Base-by-base conservation (phyloP, 2,797 vertebrate species). In the Spea hammondii region DNA sequence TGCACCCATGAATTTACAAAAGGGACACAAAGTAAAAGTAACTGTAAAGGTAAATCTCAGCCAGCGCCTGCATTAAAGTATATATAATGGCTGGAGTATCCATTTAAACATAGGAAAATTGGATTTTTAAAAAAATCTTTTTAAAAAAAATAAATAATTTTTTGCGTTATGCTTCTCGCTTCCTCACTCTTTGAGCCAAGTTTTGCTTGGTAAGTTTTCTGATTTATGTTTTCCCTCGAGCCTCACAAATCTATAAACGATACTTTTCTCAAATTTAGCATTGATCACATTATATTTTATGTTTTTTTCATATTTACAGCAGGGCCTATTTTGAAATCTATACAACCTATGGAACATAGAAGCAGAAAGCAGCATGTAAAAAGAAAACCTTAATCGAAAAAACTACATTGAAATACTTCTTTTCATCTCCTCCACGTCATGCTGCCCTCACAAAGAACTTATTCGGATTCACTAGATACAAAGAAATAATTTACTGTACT, bases 401-500 rank as follows among this genome's bases (percentile, higher is more conserved):
- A 59, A 11, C 17, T 45, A 7, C 49, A 77, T 17, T 62, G 57
- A 64, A 69, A 77, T 50, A 47, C 14, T 12, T 6, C 6, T 65
- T 59, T 51, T 48, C 47, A 62, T 64, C 53, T 77, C 75, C 66
- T 62, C 54, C 55, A 62, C 47, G 8, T 70, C 12, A 45, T 12
- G 44, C 53, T 69, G 65, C 74, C 51, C 65, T 76, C 45, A 62
- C 55, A 70, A 77, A 59, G 60, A 45, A 8, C 65, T 76, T 10
- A 76, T 76, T 69, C 53, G 11, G 17, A 77, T 64, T 70, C 48
- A 13, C 5, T 64, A 50, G 66, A 70, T 70, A 70, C 45, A 62
- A 50, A 77, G 12, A 69, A 49, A 57, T 60, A 77, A 62, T 69
- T 77, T 54, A 77, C 55, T 77, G n/a, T 10, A 60, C 46, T 77